A percentile compares a stretch with the other conserved stretches of the same genome.
These are phyloP conservation scores for Isichthys henryi DNA, from an alignment of 2,113 vertebrate genomes.

Conservation along the genomic window DNA sequence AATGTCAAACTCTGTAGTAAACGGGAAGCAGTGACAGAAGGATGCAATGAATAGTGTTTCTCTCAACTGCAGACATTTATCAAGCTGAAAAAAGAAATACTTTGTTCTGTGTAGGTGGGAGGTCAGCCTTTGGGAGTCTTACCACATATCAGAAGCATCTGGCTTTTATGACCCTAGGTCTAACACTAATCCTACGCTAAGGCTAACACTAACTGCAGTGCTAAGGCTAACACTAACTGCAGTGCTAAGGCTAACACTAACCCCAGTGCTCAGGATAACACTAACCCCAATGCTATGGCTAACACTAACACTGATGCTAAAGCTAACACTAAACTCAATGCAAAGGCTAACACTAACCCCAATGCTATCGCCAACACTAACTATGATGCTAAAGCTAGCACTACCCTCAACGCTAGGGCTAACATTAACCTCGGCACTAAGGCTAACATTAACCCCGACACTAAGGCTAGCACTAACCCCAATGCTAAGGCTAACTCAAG, in stretches of 20 bases:
- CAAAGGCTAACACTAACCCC: not conserved
- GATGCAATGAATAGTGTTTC: not conserved
- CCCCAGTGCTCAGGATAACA: not conserved
- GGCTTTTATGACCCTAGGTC: not conserved
- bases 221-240: not conserved
- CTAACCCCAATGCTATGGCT: not conserved
- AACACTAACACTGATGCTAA: not conserved
- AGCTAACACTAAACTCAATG: not conserved
- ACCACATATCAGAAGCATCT: not conserved
- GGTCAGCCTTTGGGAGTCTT: not conserved
- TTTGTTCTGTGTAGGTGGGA: not conserved
- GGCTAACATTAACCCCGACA: not conserved
- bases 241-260: not conserved
- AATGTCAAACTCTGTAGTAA: constrained; percentile 2
- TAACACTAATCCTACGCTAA: not conserved
- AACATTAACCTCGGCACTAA: not conserved
- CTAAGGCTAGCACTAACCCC: not conserved
- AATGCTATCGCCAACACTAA: not conserved
- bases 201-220: not conserved
- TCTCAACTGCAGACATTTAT: not conserved
- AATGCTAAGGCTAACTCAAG: not conserved
- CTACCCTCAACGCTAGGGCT: not conserved
- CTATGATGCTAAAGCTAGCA: not conserved
- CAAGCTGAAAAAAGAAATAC: not conserved
- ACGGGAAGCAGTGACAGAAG: not conserved